These are phyloP conservation scores for Ecdyonurus torrentis DNA, from an alignment of 2,888 invertebrate genomes.

Conservation along the genomic window DNA sequence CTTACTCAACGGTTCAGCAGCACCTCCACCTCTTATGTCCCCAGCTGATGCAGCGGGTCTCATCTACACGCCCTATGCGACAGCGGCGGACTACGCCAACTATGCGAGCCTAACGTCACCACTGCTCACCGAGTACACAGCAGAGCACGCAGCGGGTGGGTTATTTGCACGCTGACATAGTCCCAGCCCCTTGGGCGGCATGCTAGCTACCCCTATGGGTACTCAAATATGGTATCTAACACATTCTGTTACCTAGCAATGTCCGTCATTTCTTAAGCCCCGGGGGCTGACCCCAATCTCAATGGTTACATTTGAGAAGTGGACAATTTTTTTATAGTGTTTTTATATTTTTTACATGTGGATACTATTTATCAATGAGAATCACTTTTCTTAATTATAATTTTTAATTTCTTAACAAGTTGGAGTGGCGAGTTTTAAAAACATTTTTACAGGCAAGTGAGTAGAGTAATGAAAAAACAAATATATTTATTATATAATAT, in stretches of 20 bases:
- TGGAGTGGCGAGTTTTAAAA: background rate
- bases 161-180: constrained; percentile 62
- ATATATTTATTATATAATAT: too few species aligned
- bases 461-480: background rate
- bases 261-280: background rate
- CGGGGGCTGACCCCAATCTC: background rate
- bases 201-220: background rate
- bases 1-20: constrained; percentile 33
- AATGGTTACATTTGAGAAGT: background rate
- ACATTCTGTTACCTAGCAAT: constrained; percentile 7
- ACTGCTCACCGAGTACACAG: constrained; percentile 47
- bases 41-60: constrained; percentile 54
- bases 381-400: background rate
- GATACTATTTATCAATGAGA: background rate
- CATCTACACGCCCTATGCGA: constrained; percentile 60
- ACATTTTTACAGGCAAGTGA: background rate
- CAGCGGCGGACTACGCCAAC: constrained; percentile 64
- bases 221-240: background rate
- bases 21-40: constrained; percentile 41
- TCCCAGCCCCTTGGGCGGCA: background rate
- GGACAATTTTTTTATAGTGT: background rate
- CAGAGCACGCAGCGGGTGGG: constrained; percentile 92
- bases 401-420: background rate
- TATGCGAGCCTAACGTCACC: constrained; percentile 64
- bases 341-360: background rate